phyloP scores from a whole-genome alignment of 1,140 invertebrate species.

The Procambarus clarkii region DNA sequence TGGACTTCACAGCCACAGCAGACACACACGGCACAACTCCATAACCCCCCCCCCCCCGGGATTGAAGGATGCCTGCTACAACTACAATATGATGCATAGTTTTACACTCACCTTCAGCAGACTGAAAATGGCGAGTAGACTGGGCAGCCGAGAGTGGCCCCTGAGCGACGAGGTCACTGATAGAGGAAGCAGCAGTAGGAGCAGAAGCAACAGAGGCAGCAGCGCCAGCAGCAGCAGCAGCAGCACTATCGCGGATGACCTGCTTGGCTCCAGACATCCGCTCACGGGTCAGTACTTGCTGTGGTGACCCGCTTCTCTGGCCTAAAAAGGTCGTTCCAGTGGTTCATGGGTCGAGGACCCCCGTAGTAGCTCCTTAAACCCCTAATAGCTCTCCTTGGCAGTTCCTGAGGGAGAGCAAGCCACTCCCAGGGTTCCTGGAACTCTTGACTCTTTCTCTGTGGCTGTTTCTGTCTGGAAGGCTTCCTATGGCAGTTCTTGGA shows the following conservation, averaged over 20 bases:
- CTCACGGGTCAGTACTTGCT: conserved; percentile 2
- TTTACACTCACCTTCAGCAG: conserved; percentile 19
- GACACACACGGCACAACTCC: too few relatives aligned
- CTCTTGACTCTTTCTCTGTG: not conserved
- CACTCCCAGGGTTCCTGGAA: not conserved
- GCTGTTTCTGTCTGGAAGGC: not conserved
- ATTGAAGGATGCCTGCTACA: too few relatives aligned
- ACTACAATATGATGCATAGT: too few relatives aligned
- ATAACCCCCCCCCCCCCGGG: too few relatives aligned
- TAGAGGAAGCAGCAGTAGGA: not conserved
- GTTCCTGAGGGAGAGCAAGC: not conserved
- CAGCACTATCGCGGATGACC: conserved; percentile 5
- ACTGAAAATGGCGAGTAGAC: conserved; percentile 10
- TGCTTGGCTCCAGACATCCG: conserved; percentile 40
- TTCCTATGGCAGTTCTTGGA: not conserved
- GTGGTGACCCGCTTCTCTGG: not conserved
- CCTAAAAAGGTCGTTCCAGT: not conserved
- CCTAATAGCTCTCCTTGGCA: not conserved
- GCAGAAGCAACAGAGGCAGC: conserved; percentile 9
- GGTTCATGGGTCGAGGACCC: not conserved
- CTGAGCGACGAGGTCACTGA: not conserved
- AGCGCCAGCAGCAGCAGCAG: conserved; percentile 26
- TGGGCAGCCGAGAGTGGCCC: not conserved
- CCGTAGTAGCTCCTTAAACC: not conserved
- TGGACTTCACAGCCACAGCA: too few relatives aligned